A percentile compares a stretch with the other conserved stretches of the same genome.
phyloP scores from a whole-genome alignment of 2,888 invertebrate genomes.

The Horisme vitalbata region DNA sequence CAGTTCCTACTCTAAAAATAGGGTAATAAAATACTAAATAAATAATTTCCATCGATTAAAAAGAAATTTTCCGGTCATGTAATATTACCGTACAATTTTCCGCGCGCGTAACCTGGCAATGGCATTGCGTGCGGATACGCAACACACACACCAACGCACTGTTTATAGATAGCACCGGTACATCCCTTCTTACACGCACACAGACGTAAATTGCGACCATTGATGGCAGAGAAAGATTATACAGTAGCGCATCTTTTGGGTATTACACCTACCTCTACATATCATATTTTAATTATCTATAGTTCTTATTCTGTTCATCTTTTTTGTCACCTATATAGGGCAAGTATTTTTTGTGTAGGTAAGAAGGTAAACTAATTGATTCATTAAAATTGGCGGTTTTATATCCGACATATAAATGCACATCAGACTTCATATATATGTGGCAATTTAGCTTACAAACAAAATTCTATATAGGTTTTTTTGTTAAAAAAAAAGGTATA shows the following conservation, averaged over 20 bases:
- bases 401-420: too few relatives aligned
- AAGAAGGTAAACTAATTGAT: too few relatives aligned
- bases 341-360: too few relatives aligned
- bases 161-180: slow-evolving; percentile 26
- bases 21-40: slow-evolving; percentile 34
- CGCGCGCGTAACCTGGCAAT: slow-evolving; percentile 74
- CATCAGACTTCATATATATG: too few relatives aligned
- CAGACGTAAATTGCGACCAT: slow-evolving; percentile 31
- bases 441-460: too few relatives aligned
- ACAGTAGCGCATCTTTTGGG: slow-evolving; percentile 11
- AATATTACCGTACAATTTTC: slow-evolving; percentile 72
- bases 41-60: slow-evolving; percentile 48
- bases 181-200: slow-evolving; percentile 44
- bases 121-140: slow-evolving; percentile 80
- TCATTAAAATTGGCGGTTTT: too few relatives aligned
- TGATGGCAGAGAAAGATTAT: slow-evolving; percentile 3
- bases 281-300: too few relatives aligned
- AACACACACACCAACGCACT: slow-evolving; percentile 59
- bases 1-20: slow-evolving; percentile 20
- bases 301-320: too few relatives aligned
- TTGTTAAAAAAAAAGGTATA: too few relatives aligned
- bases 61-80: slow-evolving; percentile 74
- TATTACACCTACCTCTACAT: background rate
- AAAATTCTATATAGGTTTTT: too few relatives aligned
- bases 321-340: too few relatives aligned